These are phyloP conservation scores for Coelopa frigida DNA, from an alignment of 1,140 invertebrate genomes.

Conservation along the genomic window DNA sequence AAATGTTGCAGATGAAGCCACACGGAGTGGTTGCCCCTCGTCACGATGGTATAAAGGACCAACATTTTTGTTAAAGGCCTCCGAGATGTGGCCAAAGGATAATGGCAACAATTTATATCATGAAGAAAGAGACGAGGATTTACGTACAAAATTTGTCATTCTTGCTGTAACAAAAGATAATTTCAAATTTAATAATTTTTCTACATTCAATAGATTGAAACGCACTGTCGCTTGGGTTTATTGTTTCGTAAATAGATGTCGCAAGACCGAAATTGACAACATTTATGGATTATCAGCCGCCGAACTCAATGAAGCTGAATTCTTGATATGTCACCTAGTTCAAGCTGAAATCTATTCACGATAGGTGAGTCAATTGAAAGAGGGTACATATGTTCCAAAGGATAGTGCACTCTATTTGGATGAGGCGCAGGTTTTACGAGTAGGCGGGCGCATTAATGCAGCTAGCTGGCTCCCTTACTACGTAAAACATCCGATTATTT, in stretches of 20 bases:
- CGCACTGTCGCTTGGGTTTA: not conserved
- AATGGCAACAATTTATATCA: too few species aligned
- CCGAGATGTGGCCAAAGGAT: not conserved
- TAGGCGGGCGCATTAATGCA: not conserved
- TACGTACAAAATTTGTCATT: not conserved
- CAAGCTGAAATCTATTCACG: not conserved
- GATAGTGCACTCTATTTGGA: conserved; percentile 1
- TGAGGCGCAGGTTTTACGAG: not conserved
- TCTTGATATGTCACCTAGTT: not conserved
- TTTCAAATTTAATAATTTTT: not conserved
- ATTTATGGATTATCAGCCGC: not conserved
- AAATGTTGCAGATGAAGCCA: not conserved
- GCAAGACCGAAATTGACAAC: too few species aligned
- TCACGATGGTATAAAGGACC: not conserved
- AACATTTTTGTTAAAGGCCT: not conserved
- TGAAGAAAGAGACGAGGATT: too few species aligned
- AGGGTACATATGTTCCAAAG: not conserved
- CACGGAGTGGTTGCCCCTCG: not conserved
- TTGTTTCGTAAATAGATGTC: not conserved
- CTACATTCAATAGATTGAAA: not conserved
- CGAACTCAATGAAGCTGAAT: not conserved
- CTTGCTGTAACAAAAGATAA: not conserved
- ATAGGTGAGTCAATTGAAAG: not conserved
- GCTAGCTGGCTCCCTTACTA: not conserved
- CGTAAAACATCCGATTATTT: not conserved